Conservation (phyloP, 2,797 vertebrate genomes). For the Crenuchus spilurus region DNA sequence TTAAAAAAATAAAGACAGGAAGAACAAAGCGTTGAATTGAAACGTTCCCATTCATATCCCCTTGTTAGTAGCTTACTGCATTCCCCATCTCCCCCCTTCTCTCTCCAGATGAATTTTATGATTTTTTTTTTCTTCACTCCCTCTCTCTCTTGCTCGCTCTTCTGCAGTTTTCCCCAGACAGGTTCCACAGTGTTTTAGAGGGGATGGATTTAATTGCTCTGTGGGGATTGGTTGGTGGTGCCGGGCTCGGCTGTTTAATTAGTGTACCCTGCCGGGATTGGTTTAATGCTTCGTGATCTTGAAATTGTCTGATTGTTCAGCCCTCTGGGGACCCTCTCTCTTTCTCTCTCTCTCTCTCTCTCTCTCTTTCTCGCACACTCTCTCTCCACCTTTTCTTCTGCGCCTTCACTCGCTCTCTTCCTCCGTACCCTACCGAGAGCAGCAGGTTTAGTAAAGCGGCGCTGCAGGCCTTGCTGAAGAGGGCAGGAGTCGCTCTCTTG, state of each 20-base stretch:
- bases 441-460: constrained; percentile 88
- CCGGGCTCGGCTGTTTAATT: constrained; percentile 99
- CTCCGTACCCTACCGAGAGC: constrained; percentile 64
- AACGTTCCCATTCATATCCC: constrained; percentile 84
- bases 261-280: constrained; percentile 98
- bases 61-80: constrained; percentile 84
- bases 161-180: constrained; percentile 90
- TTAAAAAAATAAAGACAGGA: constrained; percentile 75
- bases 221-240: constrained; percentile 99
- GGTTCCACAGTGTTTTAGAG: constrained; percentile 98
- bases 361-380: neutral
- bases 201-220: constrained; percentile 99
- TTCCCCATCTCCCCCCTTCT: constrained; percentile 61
- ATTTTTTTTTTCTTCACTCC: constrained; percentile 72
- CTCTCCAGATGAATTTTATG: constrained; percentile 91
- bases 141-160: constrained; percentile 52
- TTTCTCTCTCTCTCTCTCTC: constrained; percentile 49
- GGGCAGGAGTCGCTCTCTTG: constrained; percentile 58
- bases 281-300: constrained; percentile 99
- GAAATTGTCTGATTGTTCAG: constrained; percentile 97
- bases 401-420: neutral
- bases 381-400: neutral
- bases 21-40: constrained; percentile 87
- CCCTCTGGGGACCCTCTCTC: constrained; percentile 87
- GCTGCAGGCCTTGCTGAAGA: constrained; percentile 77